phyloP scores from a whole-genome alignment of 2,113 vertebrate genomes.

The Pipra filicauda region DNA sequence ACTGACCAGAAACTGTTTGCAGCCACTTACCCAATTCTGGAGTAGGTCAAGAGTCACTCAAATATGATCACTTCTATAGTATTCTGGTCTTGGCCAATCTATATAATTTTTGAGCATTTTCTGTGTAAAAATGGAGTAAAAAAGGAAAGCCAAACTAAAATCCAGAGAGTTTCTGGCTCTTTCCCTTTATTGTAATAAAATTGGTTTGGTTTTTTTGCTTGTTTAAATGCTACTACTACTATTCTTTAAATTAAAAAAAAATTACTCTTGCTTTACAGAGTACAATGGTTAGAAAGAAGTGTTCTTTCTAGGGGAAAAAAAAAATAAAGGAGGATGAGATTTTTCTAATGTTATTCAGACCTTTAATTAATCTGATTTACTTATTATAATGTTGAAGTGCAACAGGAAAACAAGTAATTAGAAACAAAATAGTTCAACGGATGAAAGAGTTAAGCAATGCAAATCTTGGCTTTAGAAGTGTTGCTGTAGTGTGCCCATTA shows the following conservation, averaged over 20 bases:
- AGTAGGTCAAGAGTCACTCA: background rate
- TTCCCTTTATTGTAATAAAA: background rate
- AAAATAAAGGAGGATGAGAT: rapidly evolving
- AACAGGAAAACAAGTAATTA: background rate
- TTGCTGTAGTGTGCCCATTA: background rate
- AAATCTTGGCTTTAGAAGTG: background rate
- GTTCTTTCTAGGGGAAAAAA: background rate
- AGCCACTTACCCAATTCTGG: background rate
- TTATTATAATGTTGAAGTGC: background rate
- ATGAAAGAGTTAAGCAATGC: background rate
- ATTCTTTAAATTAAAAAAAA: background rate
- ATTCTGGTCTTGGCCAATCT: background rate
- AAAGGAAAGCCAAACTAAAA: background rate
- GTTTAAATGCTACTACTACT: background rate
- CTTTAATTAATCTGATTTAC: background rate
- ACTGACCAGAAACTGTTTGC: background rate
- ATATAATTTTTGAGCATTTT: background rate
- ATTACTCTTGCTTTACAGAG: background rate
- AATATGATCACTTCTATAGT: background rate
- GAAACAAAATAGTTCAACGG: background rate
- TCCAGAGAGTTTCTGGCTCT: background rate
- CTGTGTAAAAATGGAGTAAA: background rate
- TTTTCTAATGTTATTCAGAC: background rate
- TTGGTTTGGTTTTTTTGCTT: rapidly evolving
- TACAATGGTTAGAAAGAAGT: background rate